Conservation (phyloP, 2,888 invertebrate genomes). For the Caenorhabditis plicata region DNA sequence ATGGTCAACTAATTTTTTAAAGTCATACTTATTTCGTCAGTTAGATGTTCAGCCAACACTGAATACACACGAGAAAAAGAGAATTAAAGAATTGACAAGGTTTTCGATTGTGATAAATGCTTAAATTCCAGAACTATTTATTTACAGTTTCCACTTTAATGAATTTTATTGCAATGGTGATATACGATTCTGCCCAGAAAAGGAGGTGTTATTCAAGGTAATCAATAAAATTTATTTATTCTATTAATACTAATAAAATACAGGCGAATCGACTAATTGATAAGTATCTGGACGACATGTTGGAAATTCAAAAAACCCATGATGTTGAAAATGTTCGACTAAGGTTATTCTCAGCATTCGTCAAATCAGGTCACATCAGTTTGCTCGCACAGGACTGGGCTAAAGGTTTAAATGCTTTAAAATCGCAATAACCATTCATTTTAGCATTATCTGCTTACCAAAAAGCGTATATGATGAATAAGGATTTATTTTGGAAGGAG, state of each 20-base stretch:
- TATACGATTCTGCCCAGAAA: constrained; percentile 7
- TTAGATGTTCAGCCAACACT: constrained; percentile 6
- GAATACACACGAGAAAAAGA: background rate
- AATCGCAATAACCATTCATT: constrained; percentile 65
- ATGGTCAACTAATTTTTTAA: background rate
- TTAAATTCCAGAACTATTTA: background rate
- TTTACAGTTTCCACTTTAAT: constrained; percentile 31
- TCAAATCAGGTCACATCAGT: constrained; percentile 92
- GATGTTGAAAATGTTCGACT: constrained; percentile 14
- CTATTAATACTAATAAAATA: background rate
- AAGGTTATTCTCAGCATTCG: constrained; percentile 73
- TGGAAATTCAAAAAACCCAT: constrained; percentile 3
- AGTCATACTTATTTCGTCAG: background rate
- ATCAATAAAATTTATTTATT: background rate
- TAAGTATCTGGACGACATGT: constrained; percentile 10
- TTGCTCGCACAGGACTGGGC: constrained; percentile 87
- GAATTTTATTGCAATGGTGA: constrained; percentile 15
- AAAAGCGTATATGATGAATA: constrained; percentile 76
- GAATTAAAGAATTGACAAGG: constrained; percentile 3
- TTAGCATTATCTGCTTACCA: constrained; percentile 95
- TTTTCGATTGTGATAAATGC: background rate
- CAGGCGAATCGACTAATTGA: constrained; percentile 4
- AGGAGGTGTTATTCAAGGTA: constrained; percentile 35
- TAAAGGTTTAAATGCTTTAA: constrained; percentile 76
- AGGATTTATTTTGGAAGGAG: constrained; percentile 82